Percentiles rank a stretch among this genome's conserved stretches.
phyloP scores from a whole-genome alignment of 2,797 vertebrate species.

The Acanthornis magna region DNA sequence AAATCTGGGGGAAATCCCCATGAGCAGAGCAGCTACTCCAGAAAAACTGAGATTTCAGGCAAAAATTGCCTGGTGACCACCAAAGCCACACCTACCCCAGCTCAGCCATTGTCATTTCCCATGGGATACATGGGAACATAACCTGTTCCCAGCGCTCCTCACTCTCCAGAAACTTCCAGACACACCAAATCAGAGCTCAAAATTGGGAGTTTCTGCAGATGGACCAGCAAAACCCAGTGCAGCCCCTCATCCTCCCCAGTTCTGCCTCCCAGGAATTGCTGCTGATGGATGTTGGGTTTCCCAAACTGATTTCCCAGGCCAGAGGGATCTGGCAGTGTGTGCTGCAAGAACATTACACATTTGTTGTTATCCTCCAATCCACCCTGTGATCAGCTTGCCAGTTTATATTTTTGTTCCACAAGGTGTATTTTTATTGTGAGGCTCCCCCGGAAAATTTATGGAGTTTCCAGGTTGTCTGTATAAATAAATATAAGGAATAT shows the following conservation, averaged over 20 bases:
- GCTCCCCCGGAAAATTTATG: background rate
- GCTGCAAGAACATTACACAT: rapidly evolving
- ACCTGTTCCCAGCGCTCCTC: background rate
- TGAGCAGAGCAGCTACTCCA: background rate
- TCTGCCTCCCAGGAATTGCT: rapidly evolving
- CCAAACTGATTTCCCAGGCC: background rate
- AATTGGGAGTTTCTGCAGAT: rapidly evolving
- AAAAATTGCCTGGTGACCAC: background rate
- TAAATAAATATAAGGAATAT: background rate
- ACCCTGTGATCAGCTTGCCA: background rate
- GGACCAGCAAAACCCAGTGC: background rate
- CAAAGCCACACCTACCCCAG: background rate
- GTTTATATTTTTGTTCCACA: background rate
- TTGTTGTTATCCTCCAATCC: background rate
- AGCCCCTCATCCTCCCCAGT: rapidly evolving
- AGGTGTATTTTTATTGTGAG: background rate
- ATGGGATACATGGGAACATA: rapidly evolving
- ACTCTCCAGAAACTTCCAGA: rapidly evolving
- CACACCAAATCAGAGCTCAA: background rate
- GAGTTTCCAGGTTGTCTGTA: background rate
- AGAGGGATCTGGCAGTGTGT: background rate
- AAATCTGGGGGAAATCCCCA: background rate
- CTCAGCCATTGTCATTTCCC: too few relatives aligned
- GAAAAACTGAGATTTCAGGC: background rate
- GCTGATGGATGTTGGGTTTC: rapidly evolving